Evolutionary conservation across 2,797 vertebrate species (phyloP).

Genomic region (Luscinia luscinia): DNA sequence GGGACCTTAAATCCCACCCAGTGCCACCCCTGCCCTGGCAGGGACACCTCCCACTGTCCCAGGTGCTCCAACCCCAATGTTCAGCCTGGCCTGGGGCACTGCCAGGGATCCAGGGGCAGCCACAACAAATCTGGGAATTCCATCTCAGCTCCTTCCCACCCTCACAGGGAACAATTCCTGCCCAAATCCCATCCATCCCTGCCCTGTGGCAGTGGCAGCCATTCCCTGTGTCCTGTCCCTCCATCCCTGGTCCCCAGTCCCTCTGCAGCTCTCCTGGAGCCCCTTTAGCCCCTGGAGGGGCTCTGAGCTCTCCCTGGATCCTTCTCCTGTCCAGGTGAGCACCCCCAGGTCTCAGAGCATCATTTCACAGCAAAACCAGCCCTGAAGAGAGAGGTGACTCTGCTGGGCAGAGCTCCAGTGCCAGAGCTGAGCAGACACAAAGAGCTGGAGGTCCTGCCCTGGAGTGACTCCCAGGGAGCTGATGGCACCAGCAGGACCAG

Average conservation of each 20-base stretch:
- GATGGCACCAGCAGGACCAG: background rate
- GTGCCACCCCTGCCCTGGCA: background rate
- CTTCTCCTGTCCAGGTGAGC: background rate
- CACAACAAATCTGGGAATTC: background rate
- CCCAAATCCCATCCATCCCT: accelerated
- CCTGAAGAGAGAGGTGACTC: background rate
- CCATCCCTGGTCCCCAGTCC: accelerated
- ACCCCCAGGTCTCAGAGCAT: background rate
- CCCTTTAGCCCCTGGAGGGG: background rate
- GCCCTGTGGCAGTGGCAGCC: background rate
- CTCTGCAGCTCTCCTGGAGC: background rate
- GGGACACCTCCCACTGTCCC: background rate
- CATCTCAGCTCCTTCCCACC: background rate
- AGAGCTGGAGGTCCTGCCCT: background rate
- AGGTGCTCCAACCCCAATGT: background rate
- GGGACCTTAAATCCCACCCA: background rate
- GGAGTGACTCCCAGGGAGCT: background rate
- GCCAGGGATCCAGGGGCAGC: background rate
- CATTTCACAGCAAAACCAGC: background rate
- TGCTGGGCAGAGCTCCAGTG: accelerated
- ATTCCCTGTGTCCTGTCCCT: background rate
- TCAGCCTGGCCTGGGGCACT: accelerated
- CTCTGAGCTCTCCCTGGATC: background rate
- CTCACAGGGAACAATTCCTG: accelerated
- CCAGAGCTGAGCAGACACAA: background rate